Conservation (phyloP, 2,797 vertebrate genomes). For the Peromyscus attwateri region DNA sequence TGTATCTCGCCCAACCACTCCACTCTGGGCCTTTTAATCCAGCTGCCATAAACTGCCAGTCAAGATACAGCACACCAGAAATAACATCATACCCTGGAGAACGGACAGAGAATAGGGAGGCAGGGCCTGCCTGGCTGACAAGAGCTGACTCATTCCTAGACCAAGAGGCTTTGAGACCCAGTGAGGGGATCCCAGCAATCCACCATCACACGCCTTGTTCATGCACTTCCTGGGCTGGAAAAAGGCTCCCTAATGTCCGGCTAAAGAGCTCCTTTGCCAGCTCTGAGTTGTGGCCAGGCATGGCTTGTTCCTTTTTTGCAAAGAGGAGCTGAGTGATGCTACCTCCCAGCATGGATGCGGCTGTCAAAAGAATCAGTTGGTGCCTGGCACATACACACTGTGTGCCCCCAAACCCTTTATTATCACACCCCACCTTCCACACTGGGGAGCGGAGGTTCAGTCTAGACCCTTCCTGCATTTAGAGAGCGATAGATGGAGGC, state of each 20-base stretch:
- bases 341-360: too few species aligned
- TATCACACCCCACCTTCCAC: neutral
- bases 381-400: neutral
- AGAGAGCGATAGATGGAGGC: neutral
- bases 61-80: neutral
- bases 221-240: neutral
- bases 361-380: accelerated
- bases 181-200: neutral
- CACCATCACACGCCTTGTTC: accelerated
- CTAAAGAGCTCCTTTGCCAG: neutral
- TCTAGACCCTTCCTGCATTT: neutral
- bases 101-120: accelerated
- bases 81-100: neutral
- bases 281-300: neutral
- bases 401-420: too few species aligned
- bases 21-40: neutral
- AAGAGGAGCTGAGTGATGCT: neutral
- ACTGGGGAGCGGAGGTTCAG: neutral
- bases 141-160: neutral
- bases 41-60: neutral
- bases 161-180: neutral
- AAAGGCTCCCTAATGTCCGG: too few species aligned
- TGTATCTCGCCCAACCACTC: neutral
- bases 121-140: neutral
- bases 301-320: neutral